Conservation (phyloP, 2,888 invertebrate species). For the Nomada lathburiana region DNA sequence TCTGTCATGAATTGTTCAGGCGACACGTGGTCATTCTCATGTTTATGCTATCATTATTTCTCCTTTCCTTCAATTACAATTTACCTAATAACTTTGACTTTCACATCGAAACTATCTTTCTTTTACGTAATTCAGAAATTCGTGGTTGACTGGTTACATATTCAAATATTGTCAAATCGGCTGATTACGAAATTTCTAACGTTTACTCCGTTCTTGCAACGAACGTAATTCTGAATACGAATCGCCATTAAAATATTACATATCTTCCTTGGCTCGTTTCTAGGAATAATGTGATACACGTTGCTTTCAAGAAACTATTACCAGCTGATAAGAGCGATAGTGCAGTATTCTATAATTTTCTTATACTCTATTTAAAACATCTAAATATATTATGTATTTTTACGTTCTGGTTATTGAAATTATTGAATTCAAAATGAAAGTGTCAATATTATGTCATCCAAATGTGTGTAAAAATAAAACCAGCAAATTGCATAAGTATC, state of each 20-base stretch:
- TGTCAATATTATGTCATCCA: background rate
- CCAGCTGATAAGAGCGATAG: background rate
- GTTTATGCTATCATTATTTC: too few species aligned
- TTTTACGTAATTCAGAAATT: background rate
- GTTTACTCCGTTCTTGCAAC: background rate
- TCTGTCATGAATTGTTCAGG: slow-evolving; percentile 1
- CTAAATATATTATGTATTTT: too few species aligned
- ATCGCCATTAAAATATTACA: background rate
- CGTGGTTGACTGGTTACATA: background rate
- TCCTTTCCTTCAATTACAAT: background rate
- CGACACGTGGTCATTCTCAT: background rate
- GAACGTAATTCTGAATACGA: background rate
- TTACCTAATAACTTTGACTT: background rate
- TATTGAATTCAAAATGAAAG: background rate
- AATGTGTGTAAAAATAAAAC: too few species aligned
- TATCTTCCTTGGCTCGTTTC: background rate
- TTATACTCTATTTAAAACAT: background rate
- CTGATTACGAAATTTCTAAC: background rate
- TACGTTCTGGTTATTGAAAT: background rate
- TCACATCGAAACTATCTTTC: background rate
- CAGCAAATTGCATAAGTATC: too few species aligned
- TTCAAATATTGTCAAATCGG: background rate
- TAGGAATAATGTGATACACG: background rate
- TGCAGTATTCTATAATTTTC: background rate
- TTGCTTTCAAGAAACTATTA: background rate